A percentile compares a stretch with the other conserved stretches of the same genome.
Evolutionary conservation across 2,888 invertebrate species (phyloP).

Genomic region (Pycnomerus fuliginosus): DNA sequence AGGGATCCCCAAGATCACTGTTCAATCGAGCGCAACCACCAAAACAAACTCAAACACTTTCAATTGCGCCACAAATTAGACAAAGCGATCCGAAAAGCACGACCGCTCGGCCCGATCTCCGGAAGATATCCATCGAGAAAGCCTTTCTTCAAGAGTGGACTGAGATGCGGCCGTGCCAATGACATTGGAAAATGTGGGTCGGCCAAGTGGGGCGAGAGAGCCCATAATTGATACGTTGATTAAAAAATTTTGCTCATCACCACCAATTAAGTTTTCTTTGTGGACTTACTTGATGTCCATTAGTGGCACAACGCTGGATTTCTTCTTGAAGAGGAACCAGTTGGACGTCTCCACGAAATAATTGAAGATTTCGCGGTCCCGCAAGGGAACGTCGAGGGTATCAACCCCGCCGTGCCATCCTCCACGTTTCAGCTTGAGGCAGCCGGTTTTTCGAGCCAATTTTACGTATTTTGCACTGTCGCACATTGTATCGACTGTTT

Average conservation of each 20-base stretch:
- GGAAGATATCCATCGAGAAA: constrained; percentile 18
- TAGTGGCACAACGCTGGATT: constrained; percentile 30
- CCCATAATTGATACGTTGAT: constrained; percentile 32
- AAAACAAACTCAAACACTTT: constrained; percentile 22
- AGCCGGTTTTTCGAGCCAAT: constrained; percentile 32
- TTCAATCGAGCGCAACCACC: constrained; percentile 18
- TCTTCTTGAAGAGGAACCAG: constrained; percentile 44
- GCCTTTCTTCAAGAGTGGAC: constrained; percentile 28
- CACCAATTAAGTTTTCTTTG: background rate
- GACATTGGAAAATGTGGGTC: constrained; percentile 45
- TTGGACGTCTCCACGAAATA: constrained; percentile 44
- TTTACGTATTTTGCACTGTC: constrained; percentile 33
- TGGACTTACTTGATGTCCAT: constrained; percentile 37
- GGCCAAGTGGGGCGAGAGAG: constrained; percentile 41
- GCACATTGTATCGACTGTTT: too few relatives aligned
- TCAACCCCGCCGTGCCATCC: constrained; percentile 27
- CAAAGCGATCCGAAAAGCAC: constrained; percentile 10
- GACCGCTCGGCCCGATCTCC: constrained; percentile 3
- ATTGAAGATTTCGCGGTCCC: constrained; percentile 35
- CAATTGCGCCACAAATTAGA: constrained; percentile 3
- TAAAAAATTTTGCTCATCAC: constrained; percentile 20
- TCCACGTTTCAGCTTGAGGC: constrained; percentile 29
- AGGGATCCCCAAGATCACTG: background rate
- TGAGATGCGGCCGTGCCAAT: constrained; percentile 41
- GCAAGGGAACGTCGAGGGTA: constrained; percentile 32